These are phyloP conservation scores for Pammene fasciana DNA, from an alignment of 2,888 invertebrate genomes.

Conservation along the genomic window DNA sequence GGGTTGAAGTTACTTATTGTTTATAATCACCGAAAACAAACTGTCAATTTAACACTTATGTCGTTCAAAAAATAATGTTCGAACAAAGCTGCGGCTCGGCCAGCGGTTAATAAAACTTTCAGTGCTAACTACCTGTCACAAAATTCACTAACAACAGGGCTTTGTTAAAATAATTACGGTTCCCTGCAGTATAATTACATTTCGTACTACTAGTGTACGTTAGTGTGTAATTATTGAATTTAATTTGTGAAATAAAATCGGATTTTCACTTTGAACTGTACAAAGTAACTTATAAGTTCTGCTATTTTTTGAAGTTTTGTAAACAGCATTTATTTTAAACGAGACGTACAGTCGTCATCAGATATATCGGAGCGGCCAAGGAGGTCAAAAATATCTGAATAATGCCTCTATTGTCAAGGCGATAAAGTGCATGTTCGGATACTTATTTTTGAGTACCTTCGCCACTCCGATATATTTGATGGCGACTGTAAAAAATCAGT, in stretches of 20 bases:
- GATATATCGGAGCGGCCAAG: too few species aligned
- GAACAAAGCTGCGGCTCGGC: not conserved
- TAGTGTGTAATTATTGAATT: not conserved
- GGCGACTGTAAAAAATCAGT: too few species aligned
- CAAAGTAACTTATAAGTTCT: not conserved
- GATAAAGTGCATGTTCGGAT: too few species aligned
- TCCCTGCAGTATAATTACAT: constrained; percentile 14
- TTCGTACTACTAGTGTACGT: not conserved
- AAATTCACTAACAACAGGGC: constrained; percentile 22
- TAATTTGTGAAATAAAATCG: not conserved
- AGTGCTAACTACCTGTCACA: constrained; percentile 19
- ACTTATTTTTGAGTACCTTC: too few species aligned
- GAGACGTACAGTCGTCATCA: too few species aligned
- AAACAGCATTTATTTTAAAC: too few species aligned
- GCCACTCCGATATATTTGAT: too few species aligned
- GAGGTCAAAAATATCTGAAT: too few species aligned
- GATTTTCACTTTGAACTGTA: not conserved
- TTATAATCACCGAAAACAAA: not conserved
- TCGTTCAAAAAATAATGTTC: not conserved
- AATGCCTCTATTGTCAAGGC: too few species aligned
- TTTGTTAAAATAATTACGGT: constrained; percentile 30
- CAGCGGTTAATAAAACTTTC: constrained; percentile 26
- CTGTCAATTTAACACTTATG: not conserved
- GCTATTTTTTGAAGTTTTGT: too few species aligned
- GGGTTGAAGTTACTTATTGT: too few species aligned